Percentiles rank a stretch among this genome's conserved stretches.
Conservation (phyloP, 2,113 vertebrate species). For the Oncorhynchus clarkii region DNA sequence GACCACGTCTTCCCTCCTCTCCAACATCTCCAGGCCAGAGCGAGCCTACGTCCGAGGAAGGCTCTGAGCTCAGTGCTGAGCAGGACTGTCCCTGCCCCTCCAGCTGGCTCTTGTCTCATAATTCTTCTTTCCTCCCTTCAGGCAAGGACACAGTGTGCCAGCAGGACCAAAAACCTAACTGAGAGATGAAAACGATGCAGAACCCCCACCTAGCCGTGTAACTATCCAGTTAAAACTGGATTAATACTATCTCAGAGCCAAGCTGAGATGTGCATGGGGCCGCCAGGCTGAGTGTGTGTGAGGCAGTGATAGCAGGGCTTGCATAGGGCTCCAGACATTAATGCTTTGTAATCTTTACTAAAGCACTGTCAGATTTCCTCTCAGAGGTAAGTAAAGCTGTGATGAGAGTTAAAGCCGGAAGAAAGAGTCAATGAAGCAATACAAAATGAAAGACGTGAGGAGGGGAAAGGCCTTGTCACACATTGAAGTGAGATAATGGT, state of each 20-base stretch:
- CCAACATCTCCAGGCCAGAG: not conserved
- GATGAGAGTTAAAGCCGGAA: slow-evolving; percentile 47
- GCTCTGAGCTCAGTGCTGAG: slow-evolving; percentile 10
- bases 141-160: slow-evolving; percentile 17
- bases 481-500: not conserved
- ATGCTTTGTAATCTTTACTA: slow-evolving; percentile 57
- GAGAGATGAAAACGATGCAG: not conserved
- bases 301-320: slow-evolving; percentile 41
- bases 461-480: slow-evolving; percentile 1
- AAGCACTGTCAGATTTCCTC: slow-evolving; percentile 41
- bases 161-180: slow-evolving; percentile 30
- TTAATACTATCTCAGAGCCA: slow-evolving; percentile 6
- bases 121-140: not conserved
- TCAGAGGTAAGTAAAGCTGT: slow-evolving; percentile 42
- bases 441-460: slow-evolving; percentile 18
- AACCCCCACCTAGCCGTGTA: not conserved
- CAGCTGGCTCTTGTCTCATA: slow-evolving; percentile 31
- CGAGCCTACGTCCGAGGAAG: not conserved
- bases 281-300: not conserved
- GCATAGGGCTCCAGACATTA: slow-evolving; percentile 39
- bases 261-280: not conserved
- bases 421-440: slow-evolving; percentile 57
- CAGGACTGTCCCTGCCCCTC: slow-evolving; percentile 19
- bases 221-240: not conserved
- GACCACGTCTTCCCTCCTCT: slow-evolving; percentile 26